Evolutionary conservation across 2,113 vertebrate species (phyloP), one percentile per base, ranked within the genome.

Genomic region (Epinephelus fuscoguttatus): DNA sequence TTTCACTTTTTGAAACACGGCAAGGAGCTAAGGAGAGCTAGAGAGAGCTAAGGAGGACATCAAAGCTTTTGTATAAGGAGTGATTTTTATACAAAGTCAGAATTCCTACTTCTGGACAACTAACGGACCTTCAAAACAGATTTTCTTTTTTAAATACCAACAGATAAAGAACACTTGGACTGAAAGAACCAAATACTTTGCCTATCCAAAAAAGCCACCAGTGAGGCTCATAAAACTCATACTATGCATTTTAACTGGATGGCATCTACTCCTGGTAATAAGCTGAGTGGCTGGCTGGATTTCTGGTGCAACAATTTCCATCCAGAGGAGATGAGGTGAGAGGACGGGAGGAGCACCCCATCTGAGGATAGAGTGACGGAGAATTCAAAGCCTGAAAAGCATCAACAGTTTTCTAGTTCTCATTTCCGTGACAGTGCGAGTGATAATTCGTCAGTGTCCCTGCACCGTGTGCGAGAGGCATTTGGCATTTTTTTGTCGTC

Each of bases 31-130:
- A 86, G 77, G 89, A 91, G 68, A 85, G 88, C 90, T 89, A 91
- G 78, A 90, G 84, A 92, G 88, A 83, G 91, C 85, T 89, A 91
- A 81, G 90, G 86, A 93, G 91, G 91, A 95, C 93, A 92, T 93
- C 88, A 90, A 95, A 91, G 91, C 90, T 92, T 91, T 85, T 86
- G 93, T 91, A 90, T 93, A 93, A 94, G 86, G 89, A 91, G 90
- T 88, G 88, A 91, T 82, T 93, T 90, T 92, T 84, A 89, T 92
- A 96, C 97, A 94, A 93, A 93, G 85, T 92, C 81, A 79, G 80
- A 92, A 81, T 91, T 91, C 85, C 90, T 94, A 93, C 81, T 80
- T 87, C 71, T 88, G 90, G 91, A 93, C 89, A 50, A 91, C 90
- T 82, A 92, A 88, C 84, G 23, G 84, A 93, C 89, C 90, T 85